These are phyloP conservation scores for Ferdinandea cuprea DNA, from an alignment of 2,888 invertebrate genomes.

Conservation along the genomic window DNA sequence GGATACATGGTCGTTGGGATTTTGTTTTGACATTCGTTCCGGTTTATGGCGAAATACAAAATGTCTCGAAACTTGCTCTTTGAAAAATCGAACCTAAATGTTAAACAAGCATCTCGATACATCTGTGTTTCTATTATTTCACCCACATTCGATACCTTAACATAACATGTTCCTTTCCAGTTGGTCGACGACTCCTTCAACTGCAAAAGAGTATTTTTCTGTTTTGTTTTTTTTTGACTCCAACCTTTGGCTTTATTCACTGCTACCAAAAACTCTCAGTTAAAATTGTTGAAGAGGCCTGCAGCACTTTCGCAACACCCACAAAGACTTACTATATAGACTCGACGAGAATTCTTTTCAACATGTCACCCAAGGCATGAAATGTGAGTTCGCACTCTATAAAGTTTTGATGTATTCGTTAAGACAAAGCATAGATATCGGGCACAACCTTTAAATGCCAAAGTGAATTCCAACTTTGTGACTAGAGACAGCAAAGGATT, in stretches of 20 bases:
- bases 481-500: not conserved
- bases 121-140: no score
- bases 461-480: not conserved
- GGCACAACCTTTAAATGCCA: slow-evolving; percentile 16
- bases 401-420: slow-evolving; percentile 19
- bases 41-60: no score
- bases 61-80: no score
- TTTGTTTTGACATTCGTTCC: no score
- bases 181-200: no score
- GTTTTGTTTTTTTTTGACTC: not conserved
- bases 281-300: not conserved
- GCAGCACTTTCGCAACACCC: not conserved
- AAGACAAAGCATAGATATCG: slow-evolving; percentile 1
- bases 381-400: not conserved
- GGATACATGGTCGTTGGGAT: no score
- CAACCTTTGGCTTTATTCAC: not conserved
- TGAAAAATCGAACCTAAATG: no score
- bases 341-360: not conserved
- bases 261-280: not conserved
- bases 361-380: slow-evolving; percentile 1
- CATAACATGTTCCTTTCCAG: no score
- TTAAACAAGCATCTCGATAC: no score
- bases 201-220: no score
- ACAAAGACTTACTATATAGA: not conserved
- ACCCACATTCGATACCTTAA: no score